These are phyloP conservation scores for Drosophila simulans DNA, from an alignment of 1,140 invertebrate genomes.

Conservation along the genomic window DNA sequence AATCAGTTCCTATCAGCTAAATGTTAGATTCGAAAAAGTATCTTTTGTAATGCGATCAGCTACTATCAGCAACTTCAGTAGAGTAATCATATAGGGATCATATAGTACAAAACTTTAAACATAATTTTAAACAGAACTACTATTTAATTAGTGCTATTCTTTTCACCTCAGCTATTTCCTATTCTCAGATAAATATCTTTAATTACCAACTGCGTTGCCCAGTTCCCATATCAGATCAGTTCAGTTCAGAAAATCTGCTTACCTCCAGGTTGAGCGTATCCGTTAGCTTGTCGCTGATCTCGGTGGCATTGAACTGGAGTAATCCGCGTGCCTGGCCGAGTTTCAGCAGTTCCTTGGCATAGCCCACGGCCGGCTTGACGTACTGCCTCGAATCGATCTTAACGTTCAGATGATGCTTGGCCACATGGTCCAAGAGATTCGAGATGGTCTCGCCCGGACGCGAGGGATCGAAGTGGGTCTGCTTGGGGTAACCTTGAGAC, in stretches of 20 bases:
- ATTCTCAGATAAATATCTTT: slow-evolving; percentile 9
- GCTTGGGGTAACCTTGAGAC: slow-evolving; percentile 90
- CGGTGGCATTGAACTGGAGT: slow-evolving; percentile 86
- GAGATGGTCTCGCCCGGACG: slow-evolving; percentile 89
- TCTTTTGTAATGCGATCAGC: no score
- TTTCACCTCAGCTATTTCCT: slow-evolving; percentile 8
- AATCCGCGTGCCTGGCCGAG: slow-evolving; percentile 89
- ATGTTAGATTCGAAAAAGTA: no score
- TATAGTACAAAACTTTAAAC: not conserved
- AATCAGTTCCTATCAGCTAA: no score
- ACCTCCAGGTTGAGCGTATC: slow-evolving; percentile 91
- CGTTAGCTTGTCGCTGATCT: slow-evolving; percentile 90
- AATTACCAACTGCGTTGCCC: slow-evolving; percentile 38
- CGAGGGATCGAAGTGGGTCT: slow-evolving; percentile 88
- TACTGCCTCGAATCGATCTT: slow-evolving; percentile 90
- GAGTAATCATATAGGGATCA: no score
- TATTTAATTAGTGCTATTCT: not conserved
- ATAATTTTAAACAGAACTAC: not conserved
- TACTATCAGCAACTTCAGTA: no score
- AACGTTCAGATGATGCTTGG: slow-evolving; percentile 89
- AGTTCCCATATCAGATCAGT: slow-evolving; percentile 29
- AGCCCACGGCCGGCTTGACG: slow-evolving; percentile 90
- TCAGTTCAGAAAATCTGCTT: slow-evolving; percentile 17
- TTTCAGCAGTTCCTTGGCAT: slow-evolving; percentile 88
- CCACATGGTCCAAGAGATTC: slow-evolving; percentile 88